Percentiles rank a stretch among this genome's conserved stretches.
These are phyloP conservation scores for Stictocephala bisonia DNA, from an alignment of 2,888 invertebrate species.

Conservation along the genomic window DNA sequence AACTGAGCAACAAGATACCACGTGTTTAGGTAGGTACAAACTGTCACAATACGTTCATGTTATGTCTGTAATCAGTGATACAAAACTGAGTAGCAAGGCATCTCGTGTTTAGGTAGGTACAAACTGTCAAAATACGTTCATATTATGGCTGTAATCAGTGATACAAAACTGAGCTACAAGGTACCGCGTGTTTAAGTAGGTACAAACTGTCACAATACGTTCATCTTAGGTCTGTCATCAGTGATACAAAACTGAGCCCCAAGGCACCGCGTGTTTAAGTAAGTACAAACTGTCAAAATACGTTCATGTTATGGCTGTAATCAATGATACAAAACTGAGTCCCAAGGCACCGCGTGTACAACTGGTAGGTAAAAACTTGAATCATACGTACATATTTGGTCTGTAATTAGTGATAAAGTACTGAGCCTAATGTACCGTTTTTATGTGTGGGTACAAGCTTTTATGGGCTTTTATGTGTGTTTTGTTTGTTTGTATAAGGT, in stretches of 20 bases:
- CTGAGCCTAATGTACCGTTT: too few relatives aligned
- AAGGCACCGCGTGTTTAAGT: constrained; percentile 83
- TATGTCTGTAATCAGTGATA: constrained; percentile 12
- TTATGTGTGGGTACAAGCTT: too few relatives aligned
- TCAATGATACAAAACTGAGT: neutral
- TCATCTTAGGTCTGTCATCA: neutral
- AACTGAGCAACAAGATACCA: neutral
- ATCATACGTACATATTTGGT: neutral
- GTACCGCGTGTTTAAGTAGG: neutral
- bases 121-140: too few relatives aligned
- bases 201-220: too few relatives aligned
- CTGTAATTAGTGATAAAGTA: constrained; percentile 35
- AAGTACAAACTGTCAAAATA: too few relatives aligned
- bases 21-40: neutral
- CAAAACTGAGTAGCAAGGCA: constrained; percentile 82
- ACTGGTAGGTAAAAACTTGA: too few relatives aligned
- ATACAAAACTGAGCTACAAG: neutral
- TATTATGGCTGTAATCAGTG: neutral
- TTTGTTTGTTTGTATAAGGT: too few relatives aligned
- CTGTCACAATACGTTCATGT: neutral
- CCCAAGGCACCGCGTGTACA: neutral
- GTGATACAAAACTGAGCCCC: constrained; percentile 93
- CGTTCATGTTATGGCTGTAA: neutral
- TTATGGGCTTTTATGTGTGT: too few relatives aligned
- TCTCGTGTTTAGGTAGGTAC: constrained; percentile 83